Evolutionary conservation across 1,140 invertebrate species (phyloP).

Genomic region (Diachasma alloeum): DNA sequence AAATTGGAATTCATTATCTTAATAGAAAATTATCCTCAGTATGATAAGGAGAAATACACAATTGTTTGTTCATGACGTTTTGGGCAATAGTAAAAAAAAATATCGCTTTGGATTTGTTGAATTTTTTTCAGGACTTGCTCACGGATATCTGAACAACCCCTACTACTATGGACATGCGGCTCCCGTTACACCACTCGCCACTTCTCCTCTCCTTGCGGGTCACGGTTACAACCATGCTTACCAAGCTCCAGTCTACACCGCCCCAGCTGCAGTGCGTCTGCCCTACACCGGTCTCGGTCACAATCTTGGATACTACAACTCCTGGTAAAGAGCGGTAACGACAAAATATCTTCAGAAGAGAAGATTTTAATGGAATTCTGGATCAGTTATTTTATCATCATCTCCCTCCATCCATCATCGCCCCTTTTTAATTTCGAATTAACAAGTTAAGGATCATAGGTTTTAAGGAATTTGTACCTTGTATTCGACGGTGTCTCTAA

Average conservation of each 20-base stretch:
- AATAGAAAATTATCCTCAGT: too few relatives aligned
- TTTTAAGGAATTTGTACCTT: not conserved
- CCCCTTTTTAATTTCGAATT: constrained; percentile 9
- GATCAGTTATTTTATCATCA: not conserved
- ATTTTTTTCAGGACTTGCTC: constrained; percentile 32
- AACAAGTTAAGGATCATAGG: constrained; percentile 1
- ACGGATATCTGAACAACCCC: constrained; percentile 29
- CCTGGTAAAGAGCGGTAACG: constrained; percentile 12
- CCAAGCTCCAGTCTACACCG: constrained; percentile 18
- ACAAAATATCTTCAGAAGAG: not conserved
- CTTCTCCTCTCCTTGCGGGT: constrained; percentile 1
- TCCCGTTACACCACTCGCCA: constrained; percentile 2
- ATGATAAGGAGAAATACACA: too few relatives aligned
- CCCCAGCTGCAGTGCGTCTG: constrained; percentile 14
- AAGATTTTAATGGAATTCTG: not conserved
- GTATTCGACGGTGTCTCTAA: not conserved
- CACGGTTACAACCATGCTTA: constrained; percentile 24
- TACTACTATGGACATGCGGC: not conserved
- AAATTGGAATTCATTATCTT: too few relatives aligned
- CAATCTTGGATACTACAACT: constrained; percentile 24
- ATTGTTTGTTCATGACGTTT: too few relatives aligned
- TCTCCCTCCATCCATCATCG: not conserved
- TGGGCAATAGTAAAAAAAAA: too few relatives aligned
- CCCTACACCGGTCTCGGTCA: constrained; percentile 31
- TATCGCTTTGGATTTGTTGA: not conserved